These are phyloP conservation scores for Pantherophis guttatus DNA, from an alignment of 2,113 vertebrate genomes.

Conservation along the genomic window DNA sequence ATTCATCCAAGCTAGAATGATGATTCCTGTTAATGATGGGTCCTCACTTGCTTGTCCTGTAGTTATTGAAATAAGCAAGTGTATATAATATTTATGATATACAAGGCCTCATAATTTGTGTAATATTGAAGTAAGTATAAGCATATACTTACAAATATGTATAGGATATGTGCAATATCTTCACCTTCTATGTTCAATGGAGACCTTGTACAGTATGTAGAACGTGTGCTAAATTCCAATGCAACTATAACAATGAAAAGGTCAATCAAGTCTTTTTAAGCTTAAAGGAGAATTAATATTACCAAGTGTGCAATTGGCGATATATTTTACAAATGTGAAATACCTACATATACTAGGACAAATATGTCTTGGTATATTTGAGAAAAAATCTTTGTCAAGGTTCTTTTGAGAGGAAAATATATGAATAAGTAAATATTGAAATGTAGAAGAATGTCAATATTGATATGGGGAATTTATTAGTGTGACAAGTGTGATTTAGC, in stretches of 20 bases:
- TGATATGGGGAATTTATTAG: not conserved
- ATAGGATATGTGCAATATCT: too few species aligned
- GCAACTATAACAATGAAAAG: not conserved
- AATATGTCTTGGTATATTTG: not conserved
- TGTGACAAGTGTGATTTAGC: not conserved
- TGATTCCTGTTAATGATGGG: not conserved
- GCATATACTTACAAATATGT: not conserved
- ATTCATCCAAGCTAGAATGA: not conserved
- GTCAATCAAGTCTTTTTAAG: not conserved
- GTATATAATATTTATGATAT: not conserved
- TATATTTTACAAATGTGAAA: not conserved
- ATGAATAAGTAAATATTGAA: constrained; percentile 10
- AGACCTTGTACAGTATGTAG: not conserved
- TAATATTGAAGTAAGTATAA: not conserved
- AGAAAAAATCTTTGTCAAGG: constrained; percentile 44
- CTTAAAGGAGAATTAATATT: not conserved
- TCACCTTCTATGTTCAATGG: not conserved
- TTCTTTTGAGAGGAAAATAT: not conserved
- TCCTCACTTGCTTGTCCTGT: not conserved
- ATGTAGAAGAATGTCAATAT: constrained; percentile 12
- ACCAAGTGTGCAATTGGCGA: not conserved
- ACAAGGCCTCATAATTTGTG: too few species aligned
- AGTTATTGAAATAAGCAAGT: not conserved
- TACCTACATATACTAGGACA: not conserved
- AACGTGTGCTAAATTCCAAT: not conserved